Evolutionary conservation across 2,888 invertebrate genomes (phyloP).

Genomic region (Pandemis heparana): DNA sequence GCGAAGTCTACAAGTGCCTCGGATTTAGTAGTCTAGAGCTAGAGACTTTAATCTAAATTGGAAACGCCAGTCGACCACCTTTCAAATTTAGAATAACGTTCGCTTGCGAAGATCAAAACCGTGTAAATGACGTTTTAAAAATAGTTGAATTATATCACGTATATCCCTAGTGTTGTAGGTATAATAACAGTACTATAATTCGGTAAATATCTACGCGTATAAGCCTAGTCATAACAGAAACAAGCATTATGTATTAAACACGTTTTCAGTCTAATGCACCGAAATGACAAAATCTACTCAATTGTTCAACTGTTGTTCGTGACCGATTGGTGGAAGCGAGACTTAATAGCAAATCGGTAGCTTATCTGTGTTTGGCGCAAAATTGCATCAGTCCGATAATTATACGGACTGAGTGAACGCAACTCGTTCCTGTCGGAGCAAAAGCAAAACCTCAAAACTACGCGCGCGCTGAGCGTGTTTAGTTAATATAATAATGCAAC

Average conservation of each 20-base stretch:
- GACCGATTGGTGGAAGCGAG: not conserved
- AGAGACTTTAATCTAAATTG: not conserved
- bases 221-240: not conserved
- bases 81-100: not conserved
- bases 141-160: too few species aligned
- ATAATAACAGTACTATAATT: too few species aligned
- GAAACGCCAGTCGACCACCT: not conserved
- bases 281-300: constrained; percentile 24
- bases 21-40: not conserved
- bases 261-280: not conserved
- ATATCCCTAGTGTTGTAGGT: too few species aligned
- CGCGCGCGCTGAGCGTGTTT: not conserved
- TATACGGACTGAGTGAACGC: constrained; percentile 41
- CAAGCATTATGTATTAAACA: not conserved
- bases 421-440: constrained; percentile 37
- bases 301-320: constrained; percentile 1
- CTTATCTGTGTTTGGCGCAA: constrained; percentile 54
- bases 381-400: constrained; percentile 66
- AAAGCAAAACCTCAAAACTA: not conserved
- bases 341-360: constrained; percentile 48
- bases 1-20: not conserved
- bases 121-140: not conserved
- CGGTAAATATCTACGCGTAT: too few species aligned
- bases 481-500: not conserved
- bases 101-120: not conserved